These are phyloP conservation scores for Chrysochloris asiatica DNA, from an alignment of 2,113 vertebrate genomes.

Conservation along the genomic window DNA sequence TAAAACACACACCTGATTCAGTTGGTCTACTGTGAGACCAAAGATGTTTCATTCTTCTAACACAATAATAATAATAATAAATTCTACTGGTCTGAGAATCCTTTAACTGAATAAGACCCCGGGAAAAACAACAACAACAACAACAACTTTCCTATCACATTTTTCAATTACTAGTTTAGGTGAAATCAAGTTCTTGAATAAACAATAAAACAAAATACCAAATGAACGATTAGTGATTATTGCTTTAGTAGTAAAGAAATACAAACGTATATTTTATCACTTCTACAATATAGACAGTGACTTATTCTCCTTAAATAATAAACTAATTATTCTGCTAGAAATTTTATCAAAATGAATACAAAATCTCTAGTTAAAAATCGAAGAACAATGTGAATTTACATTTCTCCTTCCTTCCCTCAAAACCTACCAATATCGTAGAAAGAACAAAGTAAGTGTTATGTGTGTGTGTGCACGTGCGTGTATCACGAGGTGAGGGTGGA, in stretches of 20 bases:
- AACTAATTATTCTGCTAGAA: not conserved
- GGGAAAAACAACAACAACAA: too few relatives aligned
- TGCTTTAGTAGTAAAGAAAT: not conserved
- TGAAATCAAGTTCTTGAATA: not conserved
- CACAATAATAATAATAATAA: not conserved
- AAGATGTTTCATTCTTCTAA: not conserved
- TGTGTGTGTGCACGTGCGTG: too few relatives aligned
- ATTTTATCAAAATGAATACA: not conserved
- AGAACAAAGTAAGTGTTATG: not conserved
- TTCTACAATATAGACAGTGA: not conserved
- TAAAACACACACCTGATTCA: slow-evolving; percentile 8
- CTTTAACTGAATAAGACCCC: not conserved
- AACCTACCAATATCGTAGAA: not conserved
- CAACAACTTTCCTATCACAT: not conserved
- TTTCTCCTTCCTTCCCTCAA: not conserved
- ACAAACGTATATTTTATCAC: not conserved
- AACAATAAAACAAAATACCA: too few relatives aligned
- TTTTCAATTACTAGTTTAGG: not conserved
- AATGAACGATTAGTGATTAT: not conserved
- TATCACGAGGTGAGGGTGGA: too few relatives aligned
- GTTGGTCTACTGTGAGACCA: not conserved
- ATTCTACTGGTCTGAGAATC: not conserved
- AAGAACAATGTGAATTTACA: not conserved
- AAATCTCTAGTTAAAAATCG: not conserved
- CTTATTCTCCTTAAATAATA: not conserved